Base-by-base conservation (phyloP, 2,888 invertebrate genomes). In the Macrosoma leucophasiata region DNA sequence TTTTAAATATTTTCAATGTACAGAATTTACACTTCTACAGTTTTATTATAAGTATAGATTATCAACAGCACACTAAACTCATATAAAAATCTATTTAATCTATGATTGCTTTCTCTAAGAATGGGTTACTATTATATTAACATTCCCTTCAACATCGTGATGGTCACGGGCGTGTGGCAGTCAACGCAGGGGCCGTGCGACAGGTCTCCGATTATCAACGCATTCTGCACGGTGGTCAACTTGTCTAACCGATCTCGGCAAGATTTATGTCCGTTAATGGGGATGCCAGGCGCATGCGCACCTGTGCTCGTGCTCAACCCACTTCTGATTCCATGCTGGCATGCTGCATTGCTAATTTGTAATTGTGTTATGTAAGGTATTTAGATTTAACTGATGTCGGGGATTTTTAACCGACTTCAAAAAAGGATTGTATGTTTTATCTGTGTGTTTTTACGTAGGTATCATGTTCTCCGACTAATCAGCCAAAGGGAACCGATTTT, bases 181-280 rank as follows among this genome's bases (percentile, higher is more conserved):
- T 57, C 44, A 42, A 55, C 53, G 73, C 44, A 44, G 57, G 53
- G 74, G 70, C 74, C 81, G 81, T 81, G 82, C 75, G 81, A 84
- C 81, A 77, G 76, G 79, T 79, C 73, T 45, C 66, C 66, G 69
- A 81, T 81, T 82, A 70, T 75, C 63, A 54, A 76, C 82, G 81
- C 78, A 76, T 84, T 79, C 67, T 72, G 69, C 71, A 71, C 71
- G 75, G 68, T 68, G 57, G 60, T 21, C 58, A 62, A 61, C 62
- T 59, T 65, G 61, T 60, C 58, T 41, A 52, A 47, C 48, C 52
- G 42, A 52, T 50, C 48, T 43, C 48, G 55, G 52, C 52, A 46
- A 52, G 47, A 51, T 48, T 48, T 59, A 58, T 55, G 51, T 55
- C 39, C 46, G 47, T 69, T n/a, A 68, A 72, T 72, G 61, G 62